Evolutionary conservation across 2,888 invertebrate species (phyloP).

Genomic region (Apotomis turbidana): DNA sequence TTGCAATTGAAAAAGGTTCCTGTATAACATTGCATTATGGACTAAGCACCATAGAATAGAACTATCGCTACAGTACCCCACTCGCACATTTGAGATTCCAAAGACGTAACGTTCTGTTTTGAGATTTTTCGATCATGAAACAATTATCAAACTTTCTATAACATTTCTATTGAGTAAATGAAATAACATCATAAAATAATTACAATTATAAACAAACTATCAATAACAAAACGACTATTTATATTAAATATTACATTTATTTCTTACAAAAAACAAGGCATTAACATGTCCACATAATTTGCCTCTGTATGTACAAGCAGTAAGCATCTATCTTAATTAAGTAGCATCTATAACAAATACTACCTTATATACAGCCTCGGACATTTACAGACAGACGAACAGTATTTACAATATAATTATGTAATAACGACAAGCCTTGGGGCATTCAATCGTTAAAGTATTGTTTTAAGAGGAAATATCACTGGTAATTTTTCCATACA

Average conservation of each 20-base stretch:
- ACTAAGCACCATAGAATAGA: too few relatives aligned
- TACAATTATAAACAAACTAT: not conserved
- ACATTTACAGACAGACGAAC: slow-evolving; percentile 38
- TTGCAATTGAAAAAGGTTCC: too few relatives aligned
- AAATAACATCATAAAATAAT: not conserved
- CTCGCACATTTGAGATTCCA: too few relatives aligned
- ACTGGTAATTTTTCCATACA: too few relatives aligned
- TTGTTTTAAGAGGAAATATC: too few relatives aligned
- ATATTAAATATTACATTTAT: not conserved
- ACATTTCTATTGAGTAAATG: not conserved
- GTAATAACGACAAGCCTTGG: slow-evolving; percentile 5
- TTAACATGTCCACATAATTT: slow-evolving; percentile 26
- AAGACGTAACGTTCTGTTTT: too few relatives aligned
- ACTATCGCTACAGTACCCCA: too few relatives aligned
- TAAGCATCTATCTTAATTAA: slow-evolving; percentile 25
- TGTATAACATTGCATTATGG: too few relatives aligned
- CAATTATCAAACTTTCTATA: not conserved
- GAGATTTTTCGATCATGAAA: too few relatives aligned
- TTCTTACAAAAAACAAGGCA: slow-evolving; percentile 12
- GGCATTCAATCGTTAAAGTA: not conserved
- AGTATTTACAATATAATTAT: slow-evolving; percentile 30
- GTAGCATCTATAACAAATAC: slow-evolving; percentile 25
- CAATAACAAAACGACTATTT: not conserved
- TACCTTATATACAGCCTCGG: slow-evolving; percentile 28
- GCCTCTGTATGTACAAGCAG: slow-evolving; percentile 33